Evolutionary conservation across 2,113 vertebrate genomes (phyloP), one percentile per base, ranked within the genome.

Genomic region (Sprattus sprattus): DNA sequence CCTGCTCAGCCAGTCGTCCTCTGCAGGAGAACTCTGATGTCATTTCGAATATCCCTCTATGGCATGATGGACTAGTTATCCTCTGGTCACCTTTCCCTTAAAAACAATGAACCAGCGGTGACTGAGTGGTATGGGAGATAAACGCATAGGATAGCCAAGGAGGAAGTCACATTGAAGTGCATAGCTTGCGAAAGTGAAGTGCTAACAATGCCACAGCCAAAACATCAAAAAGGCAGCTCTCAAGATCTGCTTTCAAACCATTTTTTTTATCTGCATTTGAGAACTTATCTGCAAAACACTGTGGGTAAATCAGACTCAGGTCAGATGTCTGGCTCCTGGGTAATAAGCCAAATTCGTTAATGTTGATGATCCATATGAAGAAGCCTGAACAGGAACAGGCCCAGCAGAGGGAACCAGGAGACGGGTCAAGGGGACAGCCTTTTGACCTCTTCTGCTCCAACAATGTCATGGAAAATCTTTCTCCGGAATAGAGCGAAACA

Each of bases 381-480:
- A 22, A 64, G 20, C 7, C 22, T 8, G 22, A 64, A n/a, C 1
- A 64, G 57, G 57, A 64, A 22, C 5, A 22, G 22, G 7, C 6
- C 57, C 22, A 71, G 64, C 52, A 9, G 25, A 1, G 64, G n/a
- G 25, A 28, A 32, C 3, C 11, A 4, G 13, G 22, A 11, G 64
- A 39, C 25, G 10, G 64, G 64, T 67, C 64, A 67, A 10, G 64
- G 64, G n/a, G 64, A 9, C 4, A 67, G 52, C 64, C 64, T 32
- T 71, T 71, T 71, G 64, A 32, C 64, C 64, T 71, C 64, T 71
- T 71, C 64, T 28, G n/a, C 25, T 71, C 64, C 25, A 71, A 10
- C 8, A 6, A 71, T 71, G n/a, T 71, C 64, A 82, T 44, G 82
- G 84, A 88, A 87, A 88, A 88, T 84, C 83, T 86, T 57, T 52